Conservation (phyloP, 2,797 vertebrate species). For the Lacerta bilineata region DNA sequence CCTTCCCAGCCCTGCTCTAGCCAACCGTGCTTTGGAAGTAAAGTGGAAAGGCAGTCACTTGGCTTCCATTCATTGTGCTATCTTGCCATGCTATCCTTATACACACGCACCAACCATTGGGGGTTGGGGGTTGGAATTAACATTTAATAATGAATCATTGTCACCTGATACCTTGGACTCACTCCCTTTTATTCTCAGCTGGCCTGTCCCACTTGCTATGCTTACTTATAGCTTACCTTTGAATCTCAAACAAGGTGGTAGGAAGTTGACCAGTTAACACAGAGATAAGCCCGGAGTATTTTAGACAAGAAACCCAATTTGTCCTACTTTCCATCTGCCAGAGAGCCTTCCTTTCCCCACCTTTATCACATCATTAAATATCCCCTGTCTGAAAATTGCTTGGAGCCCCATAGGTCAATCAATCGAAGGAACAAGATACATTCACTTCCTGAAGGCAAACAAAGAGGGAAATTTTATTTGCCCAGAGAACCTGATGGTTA, state of each 20-base stretch:
- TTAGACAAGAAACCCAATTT: background rate
- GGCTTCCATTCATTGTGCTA: background rate
- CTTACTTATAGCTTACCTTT: background rate
- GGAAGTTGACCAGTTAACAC: conserved; percentile 29
- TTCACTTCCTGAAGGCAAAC: conserved; percentile 50
- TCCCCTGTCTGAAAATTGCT: conserved; percentile 33
- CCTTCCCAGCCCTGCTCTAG: no score
- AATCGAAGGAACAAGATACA: conserved; percentile 44
- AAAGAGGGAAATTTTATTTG: conserved; percentile 34
- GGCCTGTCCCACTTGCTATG: background rate
- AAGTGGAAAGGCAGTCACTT: background rate
- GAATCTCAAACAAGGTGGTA: background rate
- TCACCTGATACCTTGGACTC: background rate
- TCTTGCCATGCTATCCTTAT: background rate
- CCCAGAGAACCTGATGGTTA: conserved; percentile 40
- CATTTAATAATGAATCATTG: background rate
- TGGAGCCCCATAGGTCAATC: conserved; percentile 43
- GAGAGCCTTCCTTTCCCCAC: background rate
- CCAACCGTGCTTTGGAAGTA: no score
- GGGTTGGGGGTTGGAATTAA: background rate
- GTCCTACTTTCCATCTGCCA: conserved; percentile 22
- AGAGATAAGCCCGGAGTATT: background rate
- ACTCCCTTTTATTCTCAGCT: background rate
- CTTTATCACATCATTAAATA: conserved; percentile 41
- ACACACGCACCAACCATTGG: background rate